Evolutionary conservation across 2,113 vertebrate species (phyloP), one percentile per base, ranked within the genome.

Genomic region (Clinocottus analis): DNA sequence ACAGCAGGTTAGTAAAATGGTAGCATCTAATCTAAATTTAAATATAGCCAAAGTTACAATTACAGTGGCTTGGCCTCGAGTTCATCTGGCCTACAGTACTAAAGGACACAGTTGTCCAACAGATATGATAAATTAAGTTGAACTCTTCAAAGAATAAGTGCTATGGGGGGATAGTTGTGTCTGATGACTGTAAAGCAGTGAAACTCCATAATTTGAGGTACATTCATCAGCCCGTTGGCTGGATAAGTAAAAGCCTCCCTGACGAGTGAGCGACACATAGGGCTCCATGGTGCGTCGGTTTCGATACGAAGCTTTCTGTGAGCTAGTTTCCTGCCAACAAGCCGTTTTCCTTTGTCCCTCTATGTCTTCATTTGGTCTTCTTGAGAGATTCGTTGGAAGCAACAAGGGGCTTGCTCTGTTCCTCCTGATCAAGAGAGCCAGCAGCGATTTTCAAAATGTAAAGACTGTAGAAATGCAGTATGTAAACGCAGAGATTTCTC

Each of bases 291-390:
- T 74, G 72, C 41, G 29, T 82, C 71, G 11, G 63, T 69, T 77
- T 84, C 31, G 3, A 13, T 53, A 73, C 21, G 1, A 61, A 77
- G 71, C 69, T 76, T 75, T 70, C 70, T 72, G 68, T 45, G 63
- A 83, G 67, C 68, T 67, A 75, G 29, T 64, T 39, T 87, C 67
- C 60, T 77, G 14, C 61, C 17, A 75, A 69, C 62, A 77, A 87
- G 75, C 74, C 56, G 85, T 75, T 79, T 56, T 76, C 56, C 61
- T 75, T 49, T 62, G 35, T 84, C 75, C 61, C 71, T 86, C 76
- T 80, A 55, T 77, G 58, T 87, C 77, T 89, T 93, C 83, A 79
- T 95, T 95, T 95, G 94, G 94, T 95, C 93, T 92, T 93, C 87
- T 91, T 85, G 82, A 87, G 69, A 93, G 83, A 85, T 85, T 87